Conservation (phyloP, 2,113 vertebrate genomes). For the Canis aureus region DNA sequence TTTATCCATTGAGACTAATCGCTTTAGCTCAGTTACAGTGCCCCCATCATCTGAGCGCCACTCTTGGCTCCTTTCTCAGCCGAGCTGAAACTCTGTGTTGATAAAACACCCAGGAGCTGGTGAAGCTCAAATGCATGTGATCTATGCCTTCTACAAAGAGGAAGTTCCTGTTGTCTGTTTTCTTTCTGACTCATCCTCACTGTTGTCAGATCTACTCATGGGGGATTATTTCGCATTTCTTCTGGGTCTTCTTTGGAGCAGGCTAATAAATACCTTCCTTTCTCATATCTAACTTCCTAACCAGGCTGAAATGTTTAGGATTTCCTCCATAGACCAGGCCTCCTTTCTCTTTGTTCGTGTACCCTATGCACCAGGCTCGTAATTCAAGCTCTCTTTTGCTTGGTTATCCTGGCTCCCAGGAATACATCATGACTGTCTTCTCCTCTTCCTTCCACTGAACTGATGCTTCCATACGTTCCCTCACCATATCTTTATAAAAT, state of each 20-base stretch:
- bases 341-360: too few species aligned
- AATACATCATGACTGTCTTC: rapidly evolving
- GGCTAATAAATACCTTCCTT: neutral
- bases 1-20: neutral
- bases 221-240: neutral
- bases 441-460: neutral
- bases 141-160: neutral
- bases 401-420: too few species aligned
- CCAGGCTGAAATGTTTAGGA: neutral
- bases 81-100: neutral
- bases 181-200: neutral
- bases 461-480: rapidly evolving
- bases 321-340: neutral
- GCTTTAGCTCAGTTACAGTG: too few species aligned
- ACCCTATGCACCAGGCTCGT: rapidly evolving
- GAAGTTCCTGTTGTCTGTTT: neutral
- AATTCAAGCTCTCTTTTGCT: rapidly evolving
- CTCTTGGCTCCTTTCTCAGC: neutral
- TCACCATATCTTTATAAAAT: neutral
- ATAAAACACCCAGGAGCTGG: neutral
- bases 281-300: neutral
- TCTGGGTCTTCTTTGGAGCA: neutral
- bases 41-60: rapidly evolving
- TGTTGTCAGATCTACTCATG: neutral
- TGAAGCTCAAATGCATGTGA: neutral